These are phyloP conservation scores for Kryptolebias marmoratus DNA, from an alignment of 2,113 vertebrate species.

Conservation along the genomic window DNA sequence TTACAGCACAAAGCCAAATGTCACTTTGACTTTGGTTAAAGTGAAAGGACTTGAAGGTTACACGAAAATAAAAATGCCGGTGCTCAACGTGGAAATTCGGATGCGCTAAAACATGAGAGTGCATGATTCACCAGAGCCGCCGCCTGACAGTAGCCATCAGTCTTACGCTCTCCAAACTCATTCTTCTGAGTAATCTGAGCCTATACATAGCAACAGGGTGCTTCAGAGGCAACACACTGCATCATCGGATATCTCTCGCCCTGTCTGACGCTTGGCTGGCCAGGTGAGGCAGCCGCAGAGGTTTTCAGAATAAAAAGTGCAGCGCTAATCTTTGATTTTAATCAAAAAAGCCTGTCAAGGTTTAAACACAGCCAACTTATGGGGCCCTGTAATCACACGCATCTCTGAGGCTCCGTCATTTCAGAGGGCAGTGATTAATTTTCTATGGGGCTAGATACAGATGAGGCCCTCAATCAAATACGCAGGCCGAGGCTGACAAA, in stretches of 20 bases:
- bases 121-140: conserved; percentile 60
- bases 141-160: conserved; percentile 56
- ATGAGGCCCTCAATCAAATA: conserved; percentile 22
- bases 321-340: conserved; percentile 65
- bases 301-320: conserved; percentile 60
- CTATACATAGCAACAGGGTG: conserved; percentile 62
- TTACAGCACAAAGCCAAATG: conserved; percentile 36
- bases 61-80: neutral
- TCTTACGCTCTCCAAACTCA: conserved; percentile 43
- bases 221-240: conserved; percentile 53
- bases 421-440: conserved; percentile 47
- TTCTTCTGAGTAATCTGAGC: conserved; percentile 46
- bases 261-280: conserved; percentile 46
- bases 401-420: conserved; percentile 42
- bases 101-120: conserved; percentile 38
- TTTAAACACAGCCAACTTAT: conserved; percentile 43
- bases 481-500: conserved; percentile 1
- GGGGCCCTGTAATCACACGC: conserved; percentile 45
- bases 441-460: conserved; percentile 14
- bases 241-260: conserved; percentile 62
- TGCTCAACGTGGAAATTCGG: conserved; percentile 37
- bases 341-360: conserved; percentile 47
- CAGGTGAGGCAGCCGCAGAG: conserved; percentile 50
- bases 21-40: conserved; percentile 14
- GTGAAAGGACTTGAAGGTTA: conserved; percentile 9